Base-by-base conservation (phyloP, 2,113 vertebrate species). In the Syngnathus scovelli region DNA sequence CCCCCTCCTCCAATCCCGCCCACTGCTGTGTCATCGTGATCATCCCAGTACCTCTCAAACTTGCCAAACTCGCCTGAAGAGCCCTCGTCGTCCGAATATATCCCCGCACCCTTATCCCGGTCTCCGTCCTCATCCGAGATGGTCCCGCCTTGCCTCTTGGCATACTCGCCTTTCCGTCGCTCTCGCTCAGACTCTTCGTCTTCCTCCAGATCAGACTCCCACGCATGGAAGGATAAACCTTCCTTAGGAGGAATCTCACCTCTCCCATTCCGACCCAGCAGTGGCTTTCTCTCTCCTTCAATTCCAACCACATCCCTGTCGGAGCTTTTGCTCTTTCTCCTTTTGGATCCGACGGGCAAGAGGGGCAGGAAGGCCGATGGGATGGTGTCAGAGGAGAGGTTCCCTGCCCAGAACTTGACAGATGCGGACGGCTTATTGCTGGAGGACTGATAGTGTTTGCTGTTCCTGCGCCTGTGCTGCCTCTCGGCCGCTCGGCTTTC, bases 1-100 rank as follows among this genome's bases (percentile, higher is more conserved):
- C 92, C 90, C 55, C 92, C 90, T 55, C 92, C 91, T 64, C 91
- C 85, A 23, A 91, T 90, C 13, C 90, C 85, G 41, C 90, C 86
- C 49, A 90, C 87, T 6, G 87, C 90, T 82, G 88, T 89, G 80
- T 91, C 84, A 88, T 93, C 89, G 49, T 90, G 90, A 51, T 93
- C 92, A 78, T 94, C 94, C 82, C 93, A 95, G 80, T 95, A 94
- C 60, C 93, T 86, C 72, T 94, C 94, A 51, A 93, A 93, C 81
- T 93, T 94, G 36, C 87, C 92, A 75, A 93, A 93, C 86, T 90
- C 92, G 58, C 89, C 89, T 0, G 90, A 87, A 27, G 93, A 90
- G 52, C 91, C 88, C 4, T 92, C 91, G 0, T 92, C 89, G 58
- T 92, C 91, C 4, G 91, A 91, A 55, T 92, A 92, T 60, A 91